phyloP scores from a whole-genome alignment of 1,140 invertebrate species.

The Amphibalanus amphitrite region DNA sequence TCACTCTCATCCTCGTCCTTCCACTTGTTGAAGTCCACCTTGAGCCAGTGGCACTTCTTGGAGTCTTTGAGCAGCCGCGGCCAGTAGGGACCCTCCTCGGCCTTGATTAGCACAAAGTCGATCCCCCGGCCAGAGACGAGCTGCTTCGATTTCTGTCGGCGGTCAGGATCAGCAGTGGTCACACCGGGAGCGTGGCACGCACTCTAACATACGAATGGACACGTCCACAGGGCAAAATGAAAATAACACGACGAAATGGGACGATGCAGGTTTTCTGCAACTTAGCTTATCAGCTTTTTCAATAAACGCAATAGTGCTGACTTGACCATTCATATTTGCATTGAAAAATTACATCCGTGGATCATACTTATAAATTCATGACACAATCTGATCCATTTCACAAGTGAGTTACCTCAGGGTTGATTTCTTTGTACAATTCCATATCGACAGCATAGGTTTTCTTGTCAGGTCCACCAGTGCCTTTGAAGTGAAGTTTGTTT shows the following conservation, averaged over 20 bases:
- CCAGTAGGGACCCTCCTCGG: slow-evolving; percentile 57
- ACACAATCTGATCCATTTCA: too few species aligned
- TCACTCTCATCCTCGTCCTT: slow-evolving; percentile 79
- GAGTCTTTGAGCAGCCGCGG: slow-evolving; percentile 67
- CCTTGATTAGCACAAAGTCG: slow-evolving; percentile 58
- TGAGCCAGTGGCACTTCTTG: slow-evolving; percentile 85
- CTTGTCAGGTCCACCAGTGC: slow-evolving; percentile 60
- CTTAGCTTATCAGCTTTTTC: too few species aligned
- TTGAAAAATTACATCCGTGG: too few species aligned
- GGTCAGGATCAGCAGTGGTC: too few species aligned
- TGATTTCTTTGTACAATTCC: slow-evolving; percentile 59
- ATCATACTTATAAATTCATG: too few species aligned
- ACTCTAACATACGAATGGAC: too few species aligned
- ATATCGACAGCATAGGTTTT: slow-evolving; percentile 68
- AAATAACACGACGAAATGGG: too few species aligned
- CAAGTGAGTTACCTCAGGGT: slow-evolving; percentile 60
- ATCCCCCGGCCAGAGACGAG: slow-evolving; percentile 46
- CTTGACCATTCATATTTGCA: too few species aligned
- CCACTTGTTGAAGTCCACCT: slow-evolving; percentile 94
- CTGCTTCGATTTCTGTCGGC: slow-evolving; percentile 40
- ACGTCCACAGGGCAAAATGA: too few species aligned
- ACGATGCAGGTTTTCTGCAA: too few species aligned
- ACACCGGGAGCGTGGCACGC: too few species aligned
- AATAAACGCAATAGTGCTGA: too few species aligned
- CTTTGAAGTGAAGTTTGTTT: slow-evolving; percentile 62